Conservation (phyloP, 2,797 vertebrate genomes). For the Silurus lanzhouensis region DNA sequence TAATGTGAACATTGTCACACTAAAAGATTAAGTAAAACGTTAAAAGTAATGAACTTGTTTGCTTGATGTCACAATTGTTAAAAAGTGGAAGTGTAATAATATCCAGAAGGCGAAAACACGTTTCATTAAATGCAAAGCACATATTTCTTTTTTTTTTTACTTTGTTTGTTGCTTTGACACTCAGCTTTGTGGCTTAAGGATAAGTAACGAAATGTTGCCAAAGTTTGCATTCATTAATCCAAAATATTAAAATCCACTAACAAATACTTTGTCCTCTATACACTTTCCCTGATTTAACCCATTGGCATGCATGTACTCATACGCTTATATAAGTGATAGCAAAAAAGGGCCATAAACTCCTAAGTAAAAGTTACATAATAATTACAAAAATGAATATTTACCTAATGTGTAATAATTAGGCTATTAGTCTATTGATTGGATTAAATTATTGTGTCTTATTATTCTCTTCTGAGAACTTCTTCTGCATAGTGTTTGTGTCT, state of each 20-base stretch:
- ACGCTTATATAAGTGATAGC: not conserved
- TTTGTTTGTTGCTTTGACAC: slow-evolving; percentile 48
- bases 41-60: not conserved
- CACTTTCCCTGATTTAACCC: not conserved
- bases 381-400: not conserved
- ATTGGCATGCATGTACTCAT: not conserved
- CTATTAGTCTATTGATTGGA: not conserved
- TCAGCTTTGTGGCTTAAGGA: slow-evolving; percentile 45
- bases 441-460: not conserved
- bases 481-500: not conserved
- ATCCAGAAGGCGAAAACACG: slow-evolving; percentile 42
- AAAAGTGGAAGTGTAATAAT: slow-evolving; percentile 31
- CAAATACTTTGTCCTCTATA: not conserved
- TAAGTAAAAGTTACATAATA: not conserved
- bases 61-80: not conserved
- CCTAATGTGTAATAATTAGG: not conserved
- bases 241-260: not conserved
- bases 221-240: slow-evolving; percentile 60
- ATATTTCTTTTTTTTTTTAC: slow-evolving; percentile 19
- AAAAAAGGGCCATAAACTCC: not conserved
- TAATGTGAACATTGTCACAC: not conserved
- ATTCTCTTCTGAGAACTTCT: not conserved
- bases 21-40: not conserved
- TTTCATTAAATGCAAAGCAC: slow-evolving; percentile 28
- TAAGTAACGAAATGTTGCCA: slow-evolving; percentile 61